A percentile compares a stretch with the other conserved stretches of the same genome.
These are phyloP conservation scores for Etheostoma nigrum DNA, from an alignment of 2,797 vertebrate species.

Conservation along the genomic window DNA sequence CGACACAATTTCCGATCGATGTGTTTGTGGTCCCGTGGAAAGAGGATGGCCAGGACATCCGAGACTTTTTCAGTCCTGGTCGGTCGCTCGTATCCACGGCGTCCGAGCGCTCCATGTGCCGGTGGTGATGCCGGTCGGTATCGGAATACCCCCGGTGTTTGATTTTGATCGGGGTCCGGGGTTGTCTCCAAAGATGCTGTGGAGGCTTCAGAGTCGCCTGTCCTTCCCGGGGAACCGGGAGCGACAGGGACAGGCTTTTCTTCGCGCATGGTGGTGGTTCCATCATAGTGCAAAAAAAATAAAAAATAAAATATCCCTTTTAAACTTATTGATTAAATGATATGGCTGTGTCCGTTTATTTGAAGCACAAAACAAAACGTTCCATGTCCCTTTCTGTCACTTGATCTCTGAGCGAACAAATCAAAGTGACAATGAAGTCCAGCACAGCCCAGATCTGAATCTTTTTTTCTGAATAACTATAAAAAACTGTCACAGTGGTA, in stretches of 20 bases:
- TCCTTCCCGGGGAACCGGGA: slow-evolving; percentile 92
- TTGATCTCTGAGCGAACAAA: slow-evolving; percentile 72
- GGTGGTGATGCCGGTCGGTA: slow-evolving; percentile 90
- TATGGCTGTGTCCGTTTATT: slow-evolving; percentile 78
- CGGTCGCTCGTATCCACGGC: slow-evolving; percentile 94
- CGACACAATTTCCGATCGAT: slow-evolving; percentile 86
- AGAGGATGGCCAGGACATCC: slow-evolving; percentile 97
- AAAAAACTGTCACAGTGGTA: slow-evolving; percentile 83
- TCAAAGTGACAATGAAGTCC: slow-evolving; percentile 79
- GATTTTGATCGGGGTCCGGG: slow-evolving; percentile 95
- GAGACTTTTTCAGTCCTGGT: slow-evolving; percentile 92
- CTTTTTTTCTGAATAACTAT: slow-evolving; percentile 65
- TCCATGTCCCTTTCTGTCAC: slow-evolving; percentile 74
- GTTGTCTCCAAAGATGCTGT: slow-evolving; percentile 97
- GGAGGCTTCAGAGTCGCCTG: slow-evolving; percentile 91
- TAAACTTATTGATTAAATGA: slow-evolving; percentile 67
- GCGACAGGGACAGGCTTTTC: slow-evolving; percentile 92
- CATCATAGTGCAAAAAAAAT: slow-evolving; percentile 85
- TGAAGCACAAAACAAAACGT: slow-evolving; percentile 65
- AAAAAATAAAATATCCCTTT: slow-evolving; percentile 45
- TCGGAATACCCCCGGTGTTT: slow-evolving; percentile 97
- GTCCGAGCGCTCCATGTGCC: slow-evolving; percentile 94
- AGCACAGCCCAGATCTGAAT: slow-evolving; percentile 68
- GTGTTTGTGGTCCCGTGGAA: slow-evolving; percentile 91
- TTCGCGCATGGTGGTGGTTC: slow-evolving; percentile 89